A percentile compares a stretch with the other conserved stretches of the same genome.
phyloP scores from a whole-genome alignment of 2,888 invertebrate genomes.

The Platycnemis pennipes region DNA sequence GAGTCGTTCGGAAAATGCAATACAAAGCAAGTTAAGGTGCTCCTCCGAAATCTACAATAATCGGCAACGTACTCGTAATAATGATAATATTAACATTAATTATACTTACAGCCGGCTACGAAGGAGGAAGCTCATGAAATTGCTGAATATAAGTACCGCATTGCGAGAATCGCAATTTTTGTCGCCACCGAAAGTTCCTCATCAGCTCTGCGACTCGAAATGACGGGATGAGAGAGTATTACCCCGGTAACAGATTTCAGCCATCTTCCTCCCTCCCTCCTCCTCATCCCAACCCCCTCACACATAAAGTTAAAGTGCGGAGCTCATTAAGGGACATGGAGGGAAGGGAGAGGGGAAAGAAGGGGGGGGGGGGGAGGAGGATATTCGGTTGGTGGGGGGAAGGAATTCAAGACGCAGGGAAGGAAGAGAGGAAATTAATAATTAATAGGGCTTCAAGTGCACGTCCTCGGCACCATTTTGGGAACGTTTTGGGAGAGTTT shows the following conservation, averaged over 20 bases:
- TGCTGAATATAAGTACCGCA: too few relatives aligned
- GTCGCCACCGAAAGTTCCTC: background rate
- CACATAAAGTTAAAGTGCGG: background rate
- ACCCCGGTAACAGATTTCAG: background rate
- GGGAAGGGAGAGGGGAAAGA: background rate
- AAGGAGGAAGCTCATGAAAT: too few relatives aligned
- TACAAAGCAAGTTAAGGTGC: too few relatives aligned
- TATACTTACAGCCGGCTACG: too few relatives aligned
- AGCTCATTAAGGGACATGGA: background rate
- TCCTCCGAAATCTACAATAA: too few relatives aligned
- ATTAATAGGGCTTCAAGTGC: conserved; percentile 29
- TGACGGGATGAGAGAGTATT: background rate
- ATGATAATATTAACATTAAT: too few relatives aligned
- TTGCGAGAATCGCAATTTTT: background rate
- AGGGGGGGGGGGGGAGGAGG: background rate
- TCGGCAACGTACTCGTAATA: too few relatives aligned
- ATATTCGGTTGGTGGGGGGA: background rate
- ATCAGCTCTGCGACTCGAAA: background rate
- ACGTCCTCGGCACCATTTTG: conserved; percentile 18
- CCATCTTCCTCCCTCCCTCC: background rate
- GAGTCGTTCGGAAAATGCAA: too few relatives aligned
- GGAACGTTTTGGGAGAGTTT: conserved; percentile 54
- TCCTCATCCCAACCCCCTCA: background rate
- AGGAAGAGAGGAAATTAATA: conserved; percentile 27
- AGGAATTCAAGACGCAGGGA: background rate